Evolutionary conservation across 2,113 vertebrate species (phyloP).

Genomic region (Coracopsis vasa): DNA sequence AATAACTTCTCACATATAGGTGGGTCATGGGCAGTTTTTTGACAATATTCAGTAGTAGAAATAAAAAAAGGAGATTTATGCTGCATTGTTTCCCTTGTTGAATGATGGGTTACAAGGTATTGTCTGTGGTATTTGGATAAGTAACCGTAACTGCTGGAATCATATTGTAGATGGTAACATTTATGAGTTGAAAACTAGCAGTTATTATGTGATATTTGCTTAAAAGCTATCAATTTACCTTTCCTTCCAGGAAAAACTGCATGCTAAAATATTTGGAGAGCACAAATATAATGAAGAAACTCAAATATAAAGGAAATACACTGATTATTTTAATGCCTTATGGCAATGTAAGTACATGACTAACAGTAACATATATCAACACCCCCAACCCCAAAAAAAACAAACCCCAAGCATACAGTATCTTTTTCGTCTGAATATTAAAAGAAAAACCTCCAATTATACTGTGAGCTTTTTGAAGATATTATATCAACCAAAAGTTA

Average conservation of each 20-base stretch:
- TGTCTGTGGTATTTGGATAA: background rate
- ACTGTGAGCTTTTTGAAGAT: background rate
- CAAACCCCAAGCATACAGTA: accelerated
- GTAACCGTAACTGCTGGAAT: background rate
- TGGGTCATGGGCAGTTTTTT: background rate
- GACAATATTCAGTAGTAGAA: background rate
- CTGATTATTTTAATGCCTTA: background rate
- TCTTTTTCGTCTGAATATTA: background rate
- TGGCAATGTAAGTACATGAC: background rate
- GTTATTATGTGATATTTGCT: background rate
- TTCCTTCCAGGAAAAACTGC: background rate
- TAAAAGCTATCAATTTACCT: background rate
- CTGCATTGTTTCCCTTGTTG: background rate
- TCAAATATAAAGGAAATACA: background rate
- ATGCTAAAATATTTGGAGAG: background rate
- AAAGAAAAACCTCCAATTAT: background rate
- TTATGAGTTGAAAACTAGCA: background rate
- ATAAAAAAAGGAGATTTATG: background rate
- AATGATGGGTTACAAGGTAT: background rate
- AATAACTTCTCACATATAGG: background rate
- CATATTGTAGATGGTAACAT: background rate
- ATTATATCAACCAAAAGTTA: background rate
- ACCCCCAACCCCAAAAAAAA: accelerated
- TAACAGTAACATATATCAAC: background rate
- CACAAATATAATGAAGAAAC: background rate